Conservation (phyloP, 2,113 vertebrate genomes). For the Microtus oregoni region DNA sequence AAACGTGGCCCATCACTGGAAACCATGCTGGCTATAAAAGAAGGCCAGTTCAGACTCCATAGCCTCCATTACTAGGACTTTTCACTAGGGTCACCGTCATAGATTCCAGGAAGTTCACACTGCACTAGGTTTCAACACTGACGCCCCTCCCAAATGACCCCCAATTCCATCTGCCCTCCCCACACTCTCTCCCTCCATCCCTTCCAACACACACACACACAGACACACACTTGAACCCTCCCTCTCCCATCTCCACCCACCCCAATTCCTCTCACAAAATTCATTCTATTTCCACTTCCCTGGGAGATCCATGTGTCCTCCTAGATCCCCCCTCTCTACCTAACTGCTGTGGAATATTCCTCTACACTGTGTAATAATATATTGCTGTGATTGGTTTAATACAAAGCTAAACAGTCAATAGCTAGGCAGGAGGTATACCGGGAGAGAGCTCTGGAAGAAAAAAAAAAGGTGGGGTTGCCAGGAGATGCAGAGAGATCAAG, state of each 20-base stretch:
- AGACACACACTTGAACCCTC: not conserved
- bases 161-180: not conserved
- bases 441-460: not conserved
- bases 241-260: not conserved
- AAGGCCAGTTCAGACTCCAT: not conserved
- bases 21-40: not conserved
- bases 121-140: not conserved
- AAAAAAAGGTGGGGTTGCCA: not conserved
- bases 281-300: not conserved
- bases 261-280: not conserved
- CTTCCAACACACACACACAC: not conserved
- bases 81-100: not conserved
- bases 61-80: not conserved
- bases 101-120: not conserved
- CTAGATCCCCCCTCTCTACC: not conserved
- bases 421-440: too few species aligned
- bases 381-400: not conserved
- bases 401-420: not conserved
- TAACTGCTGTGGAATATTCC: not conserved
- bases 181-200: not conserved
- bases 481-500: not conserved
- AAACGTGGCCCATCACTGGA: not conserved
- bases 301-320: not conserved
- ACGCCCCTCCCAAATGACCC: not conserved
- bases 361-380: not conserved